These are phyloP conservation scores for Champsocephalus gunnari DNA, from an alignment of 2,797 vertebrate genomes.

Conservation along the genomic window DNA sequence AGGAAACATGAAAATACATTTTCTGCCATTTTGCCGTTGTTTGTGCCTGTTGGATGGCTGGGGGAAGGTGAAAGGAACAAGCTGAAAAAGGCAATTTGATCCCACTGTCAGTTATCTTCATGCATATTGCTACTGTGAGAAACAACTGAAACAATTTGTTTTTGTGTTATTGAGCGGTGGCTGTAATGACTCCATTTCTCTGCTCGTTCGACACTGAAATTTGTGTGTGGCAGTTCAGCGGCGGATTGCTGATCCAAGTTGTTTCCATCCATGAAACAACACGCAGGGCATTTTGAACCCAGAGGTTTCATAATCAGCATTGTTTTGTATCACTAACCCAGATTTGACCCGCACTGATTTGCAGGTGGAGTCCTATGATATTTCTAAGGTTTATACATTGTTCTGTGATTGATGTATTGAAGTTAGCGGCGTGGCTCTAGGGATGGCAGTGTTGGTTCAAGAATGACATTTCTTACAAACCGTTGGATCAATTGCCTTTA, in stretches of 20 bases:
- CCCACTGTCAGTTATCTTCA: conserved; percentile 58
- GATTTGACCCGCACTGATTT: conserved; percentile 1
- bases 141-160: conserved; percentile 64
- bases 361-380: conserved; percentile 3
- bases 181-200: conserved; percentile 59
- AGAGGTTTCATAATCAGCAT: conserved; percentile 42
- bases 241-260: conserved; percentile 50
- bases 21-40: conserved; percentile 40
- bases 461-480: not conserved
- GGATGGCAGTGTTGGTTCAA: not conserved
- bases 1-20: conserved; percentile 56
- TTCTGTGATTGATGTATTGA: not conserved
- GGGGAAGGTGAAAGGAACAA: conserved; percentile 63
- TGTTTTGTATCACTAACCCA: conserved; percentile 24
- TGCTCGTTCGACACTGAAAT: conserved; percentile 54
- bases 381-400: not conserved
- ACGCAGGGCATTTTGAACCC: conserved; percentile 25
- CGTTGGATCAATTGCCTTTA: not conserved
- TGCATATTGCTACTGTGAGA: conserved; percentile 68
- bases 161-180: conserved; percentile 59
- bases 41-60: conserved; percentile 38
- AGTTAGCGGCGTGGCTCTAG: not conserved
- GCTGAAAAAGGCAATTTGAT: conserved; percentile 65
- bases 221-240: conserved; percentile 27
- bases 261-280: conserved; percentile 50